phyloP scores from a whole-genome alignment of 2,113 vertebrate species.

The Corynorhinus townsendii region DNA sequence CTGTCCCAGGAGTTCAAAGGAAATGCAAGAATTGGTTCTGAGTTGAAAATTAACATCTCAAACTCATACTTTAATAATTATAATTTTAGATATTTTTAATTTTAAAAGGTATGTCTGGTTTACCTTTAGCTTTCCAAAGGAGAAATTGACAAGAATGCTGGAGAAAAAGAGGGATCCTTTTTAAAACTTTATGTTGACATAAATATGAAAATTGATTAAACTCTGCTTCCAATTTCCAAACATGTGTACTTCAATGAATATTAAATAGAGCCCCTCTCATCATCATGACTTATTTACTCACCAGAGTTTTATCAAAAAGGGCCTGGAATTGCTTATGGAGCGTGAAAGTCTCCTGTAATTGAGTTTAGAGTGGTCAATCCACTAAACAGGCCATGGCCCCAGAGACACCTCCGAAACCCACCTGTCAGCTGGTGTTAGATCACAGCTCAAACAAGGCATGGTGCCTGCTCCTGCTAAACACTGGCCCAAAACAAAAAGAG shows the following conservation, averaged over 20 bases:
- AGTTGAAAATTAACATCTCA: slow-evolving; percentile 34
- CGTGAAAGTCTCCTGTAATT: slow-evolving; percentile 85
- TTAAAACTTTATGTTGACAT: slow-evolving; percentile 91
- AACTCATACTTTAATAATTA: slow-evolving; percentile 40
- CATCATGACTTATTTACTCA: slow-evolving; percentile 85
- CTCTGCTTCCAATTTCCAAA: slow-evolving; percentile 87
- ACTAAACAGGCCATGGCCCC: slow-evolving; percentile 88
- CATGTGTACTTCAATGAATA: slow-evolving; percentile 87
- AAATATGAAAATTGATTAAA: slow-evolving; percentile 91
- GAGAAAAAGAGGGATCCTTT: slow-evolving; percentile 75
- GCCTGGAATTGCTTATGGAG: slow-evolving; percentile 80
- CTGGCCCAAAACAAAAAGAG: slow-evolving; percentile 68
- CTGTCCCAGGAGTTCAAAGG: background rate
- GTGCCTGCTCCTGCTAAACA: slow-evolving; percentile 79
- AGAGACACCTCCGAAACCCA: slow-evolving; percentile 93
- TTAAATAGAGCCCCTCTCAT: slow-evolving; percentile 85
- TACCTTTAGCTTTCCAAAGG: slow-evolving; percentile 62
- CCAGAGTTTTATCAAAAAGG: slow-evolving; percentile 84
- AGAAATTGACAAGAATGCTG: slow-evolving; percentile 68
- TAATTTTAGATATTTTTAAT: slow-evolving; percentile 49
- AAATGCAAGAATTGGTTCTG: slow-evolving; percentile 17
- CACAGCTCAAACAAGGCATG: slow-evolving; percentile 84
- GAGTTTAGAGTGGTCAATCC: slow-evolving; percentile 87
- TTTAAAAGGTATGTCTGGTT: slow-evolving; percentile 56
- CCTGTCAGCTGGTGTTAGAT: slow-evolving; percentile 97